Evolutionary conservation across 1,140 invertebrate genomes (phyloP), one percentile per base, ranked within the genome.

Genomic region (Dufourea novaeangliae): DNA sequence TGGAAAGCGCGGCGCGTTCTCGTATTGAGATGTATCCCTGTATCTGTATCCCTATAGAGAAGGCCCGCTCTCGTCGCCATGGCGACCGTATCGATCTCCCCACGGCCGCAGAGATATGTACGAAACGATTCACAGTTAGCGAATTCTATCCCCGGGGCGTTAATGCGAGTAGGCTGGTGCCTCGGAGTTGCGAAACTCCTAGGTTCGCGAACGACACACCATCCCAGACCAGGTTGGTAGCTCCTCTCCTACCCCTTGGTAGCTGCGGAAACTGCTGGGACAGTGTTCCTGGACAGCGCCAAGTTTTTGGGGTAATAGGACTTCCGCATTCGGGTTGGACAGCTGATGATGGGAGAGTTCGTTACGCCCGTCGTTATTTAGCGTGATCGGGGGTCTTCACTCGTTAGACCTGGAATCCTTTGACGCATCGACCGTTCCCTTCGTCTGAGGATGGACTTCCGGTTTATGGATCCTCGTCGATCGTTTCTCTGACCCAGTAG

Each of bases 11-110:
- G 50, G 39, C 37, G 67, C 59, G 74, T 64, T 29, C 75, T 87
- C 84, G 82, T 84, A 88, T 88, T 86, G 87, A 88, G 87, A 88
- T 88, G 84, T 86, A 88, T 88, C 82, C 84, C 72, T 79, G 79
- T 88, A 86, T 86, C 80, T 80, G 85, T 85, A 85, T 72, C 62
- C 74, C 69, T 82, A 80, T 78, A 82, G 80, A 85, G 76, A 27
- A 83, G 41, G 83, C 69, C 63, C 59, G 72, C 59, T 62, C 59
- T 62, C 59, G 86, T 87, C 73, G 78, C 75, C 84, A 88, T 88
- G 80, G 74, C 76, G 75, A 86, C 84, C 80, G 87, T 88, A 88
- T 88, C 87, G 87, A 88, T 87, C n/a, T n/a, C 87, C 86, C 27
- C 57, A 62, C 64, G 66, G 66, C 73, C 79, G 82, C 78, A 66